Evolutionary conservation across 2,888 invertebrate species (phyloP).

Genomic region (Brachyptera putata): DNA sequence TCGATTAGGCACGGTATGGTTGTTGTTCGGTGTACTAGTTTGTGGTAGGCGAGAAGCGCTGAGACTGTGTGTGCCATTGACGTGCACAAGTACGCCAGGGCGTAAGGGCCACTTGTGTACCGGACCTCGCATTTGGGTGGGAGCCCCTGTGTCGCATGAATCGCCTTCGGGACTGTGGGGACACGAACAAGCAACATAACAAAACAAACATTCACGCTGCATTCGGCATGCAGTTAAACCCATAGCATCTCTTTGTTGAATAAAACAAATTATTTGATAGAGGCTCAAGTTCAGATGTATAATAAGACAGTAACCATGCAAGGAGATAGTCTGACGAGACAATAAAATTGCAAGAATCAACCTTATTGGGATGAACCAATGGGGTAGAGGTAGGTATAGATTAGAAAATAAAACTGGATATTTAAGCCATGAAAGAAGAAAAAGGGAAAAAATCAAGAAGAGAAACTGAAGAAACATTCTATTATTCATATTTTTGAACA

Average conservation of each 20-base stretch:
- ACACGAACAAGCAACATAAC: slow-evolving; percentile 4
- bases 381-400: too few species aligned
- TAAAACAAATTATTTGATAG: too few species aligned
- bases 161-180: slow-evolving; percentile 26
- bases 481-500: too few species aligned
- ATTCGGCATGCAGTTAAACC: background rate
- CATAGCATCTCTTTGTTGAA: slow-evolving; percentile 6
- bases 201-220: slow-evolving; percentile 9
- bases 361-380: too few species aligned
- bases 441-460: too few species aligned
- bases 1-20: slow-evolving; percentile 15
- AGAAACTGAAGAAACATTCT: too few species aligned
- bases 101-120: slow-evolving; percentile 77
- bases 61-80: slow-evolving; percentile 74
- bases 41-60: slow-evolving; percentile 33
- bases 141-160: slow-evolving; percentile 40
- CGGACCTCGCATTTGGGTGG: slow-evolving; percentile 21
- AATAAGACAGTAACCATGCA: too few species aligned
- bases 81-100: slow-evolving; percentile 83
- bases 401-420: too few species aligned
- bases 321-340: too few species aligned
- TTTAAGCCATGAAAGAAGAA: too few species aligned
- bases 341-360: too few species aligned
- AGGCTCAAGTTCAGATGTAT: too few species aligned
- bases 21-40: slow-evolving; percentile 34